These are phyloP conservation scores for Ovis canadensis DNA, from an alignment of 2,113 vertebrate species.

Conservation along the genomic window DNA sequence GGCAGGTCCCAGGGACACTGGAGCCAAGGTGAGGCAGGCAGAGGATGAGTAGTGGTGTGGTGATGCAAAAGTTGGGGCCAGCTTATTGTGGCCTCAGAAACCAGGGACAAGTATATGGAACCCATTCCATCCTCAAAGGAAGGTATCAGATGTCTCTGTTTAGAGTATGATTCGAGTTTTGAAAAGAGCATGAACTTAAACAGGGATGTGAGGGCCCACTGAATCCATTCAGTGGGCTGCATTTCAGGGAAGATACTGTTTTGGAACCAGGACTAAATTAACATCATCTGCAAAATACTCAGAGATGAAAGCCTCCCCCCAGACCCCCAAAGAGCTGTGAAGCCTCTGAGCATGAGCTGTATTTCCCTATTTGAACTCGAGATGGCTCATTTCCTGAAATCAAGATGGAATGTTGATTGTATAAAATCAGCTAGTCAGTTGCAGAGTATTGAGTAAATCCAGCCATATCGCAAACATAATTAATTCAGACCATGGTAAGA, in stretches of 20 bases:
- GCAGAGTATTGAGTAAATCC: background rate
- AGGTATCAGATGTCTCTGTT: background rate
- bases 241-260: background rate
- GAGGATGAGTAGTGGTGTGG: accelerated
- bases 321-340: background rate
- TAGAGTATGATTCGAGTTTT: background rate
- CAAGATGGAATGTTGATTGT: background rate
- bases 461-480: background rate
- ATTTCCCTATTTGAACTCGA: background rate
- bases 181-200: background rate
- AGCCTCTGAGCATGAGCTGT: background rate
- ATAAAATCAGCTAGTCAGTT: background rate
- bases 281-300: background rate
- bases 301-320: background rate
- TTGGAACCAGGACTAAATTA: background rate
- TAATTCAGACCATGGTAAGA: background rate
- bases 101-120: background rate
- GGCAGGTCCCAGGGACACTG: background rate
- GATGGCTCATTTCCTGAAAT: background rate
- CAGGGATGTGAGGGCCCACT: background rate
- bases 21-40: no score
- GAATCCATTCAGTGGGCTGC: background rate
- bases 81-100: background rate
- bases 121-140: background rate
- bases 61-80: background rate